A percentile compares a stretch with the other conserved stretches of the same genome.
These are phyloP conservation scores for Dendrocincla tyrannina DNA, from an alignment of 2,797 vertebrate genomes.

Conservation along the genomic window DNA sequence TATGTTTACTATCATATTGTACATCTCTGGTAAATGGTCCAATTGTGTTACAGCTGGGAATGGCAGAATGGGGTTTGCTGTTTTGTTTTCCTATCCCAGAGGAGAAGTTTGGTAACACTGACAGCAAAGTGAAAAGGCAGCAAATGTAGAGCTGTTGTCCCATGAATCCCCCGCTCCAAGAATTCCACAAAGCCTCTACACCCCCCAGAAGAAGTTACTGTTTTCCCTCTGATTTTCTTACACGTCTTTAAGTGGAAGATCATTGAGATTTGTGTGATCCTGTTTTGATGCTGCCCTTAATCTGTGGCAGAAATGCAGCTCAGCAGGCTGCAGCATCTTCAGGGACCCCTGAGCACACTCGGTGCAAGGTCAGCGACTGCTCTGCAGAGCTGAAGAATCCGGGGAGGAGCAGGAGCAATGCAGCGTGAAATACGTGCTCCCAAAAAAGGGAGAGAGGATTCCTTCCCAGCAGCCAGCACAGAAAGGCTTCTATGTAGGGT, in stretches of 20 bases:
- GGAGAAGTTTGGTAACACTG: not conserved
- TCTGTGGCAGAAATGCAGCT: not conserved
- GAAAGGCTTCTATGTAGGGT: not conserved
- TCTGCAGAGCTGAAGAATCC: not conserved
- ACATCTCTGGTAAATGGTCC: not conserved
- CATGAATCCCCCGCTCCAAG: not conserved
- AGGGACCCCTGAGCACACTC: not conserved
- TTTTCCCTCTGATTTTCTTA: not conserved
- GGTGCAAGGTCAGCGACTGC: not conserved
- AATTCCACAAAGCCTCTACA: not conserved
- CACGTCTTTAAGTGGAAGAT: not conserved
- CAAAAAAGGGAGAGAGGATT: not conserved
- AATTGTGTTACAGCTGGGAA: not conserved
- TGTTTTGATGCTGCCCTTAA: not conserved
- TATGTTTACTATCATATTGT: not conserved
- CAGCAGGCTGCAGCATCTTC: not conserved
- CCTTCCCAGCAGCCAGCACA: not conserved
- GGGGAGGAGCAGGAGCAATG: not conserved
- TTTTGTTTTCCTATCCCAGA: not conserved
- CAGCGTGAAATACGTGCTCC: fast-evolving
- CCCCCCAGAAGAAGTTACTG: not conserved
- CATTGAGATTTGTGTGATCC: not conserved
- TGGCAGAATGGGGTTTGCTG: not conserved
- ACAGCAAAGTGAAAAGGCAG: not conserved
- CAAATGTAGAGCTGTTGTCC: not conserved